These are phyloP conservation scores for Sebastiscus tertius DNA, from an alignment of 2,797 vertebrate species.

Conservation along the genomic window DNA sequence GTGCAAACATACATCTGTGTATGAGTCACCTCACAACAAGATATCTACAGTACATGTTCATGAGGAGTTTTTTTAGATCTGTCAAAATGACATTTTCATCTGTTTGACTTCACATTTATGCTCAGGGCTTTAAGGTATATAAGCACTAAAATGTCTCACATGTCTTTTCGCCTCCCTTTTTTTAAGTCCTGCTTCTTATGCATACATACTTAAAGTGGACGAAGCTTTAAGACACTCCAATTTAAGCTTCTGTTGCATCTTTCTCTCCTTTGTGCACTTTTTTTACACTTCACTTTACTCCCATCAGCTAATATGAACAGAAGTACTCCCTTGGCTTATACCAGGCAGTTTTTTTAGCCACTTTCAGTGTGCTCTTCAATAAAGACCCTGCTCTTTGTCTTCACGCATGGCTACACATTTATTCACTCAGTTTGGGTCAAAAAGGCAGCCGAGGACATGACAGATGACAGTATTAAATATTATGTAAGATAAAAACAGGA, in stretches of 20 bases:
- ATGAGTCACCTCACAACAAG: background rate
- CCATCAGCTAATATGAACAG: slow-evolving; percentile 19
- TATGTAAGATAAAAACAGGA: slow-evolving; percentile 10
- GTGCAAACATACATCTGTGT: background rate
- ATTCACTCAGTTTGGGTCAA: slow-evolving; percentile 45
- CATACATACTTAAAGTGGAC: slow-evolving; percentile 1
- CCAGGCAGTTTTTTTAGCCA: slow-evolving; percentile 3
- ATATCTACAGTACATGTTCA: background rate
- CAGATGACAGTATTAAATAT: slow-evolving; percentile 31
- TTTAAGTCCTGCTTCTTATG: slow-evolving; percentile 14
- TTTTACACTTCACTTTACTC: slow-evolving; percentile 13
- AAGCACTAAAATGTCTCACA: background rate
- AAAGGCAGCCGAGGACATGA: slow-evolving; percentile 44
- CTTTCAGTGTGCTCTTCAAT: slow-evolving; percentile 33
- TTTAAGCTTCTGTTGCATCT: background rate
- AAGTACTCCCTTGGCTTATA: slow-evolving; percentile 23
- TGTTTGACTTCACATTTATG: slow-evolving; percentile 12
- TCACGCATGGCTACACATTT: slow-evolving; percentile 42
- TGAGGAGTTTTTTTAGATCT: background rate
- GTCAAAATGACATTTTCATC: slow-evolving; percentile 5
- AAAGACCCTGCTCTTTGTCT: slow-evolving; percentile 38
- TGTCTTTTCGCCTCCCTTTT: slow-evolving; percentile 4
- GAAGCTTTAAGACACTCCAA: background rate
- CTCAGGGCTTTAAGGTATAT: background rate
- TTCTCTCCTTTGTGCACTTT: background rate